These are phyloP conservation scores for Miniopterus natalensis DNA, from an alignment of 2,113 vertebrate genomes.

Conservation along the genomic window DNA sequence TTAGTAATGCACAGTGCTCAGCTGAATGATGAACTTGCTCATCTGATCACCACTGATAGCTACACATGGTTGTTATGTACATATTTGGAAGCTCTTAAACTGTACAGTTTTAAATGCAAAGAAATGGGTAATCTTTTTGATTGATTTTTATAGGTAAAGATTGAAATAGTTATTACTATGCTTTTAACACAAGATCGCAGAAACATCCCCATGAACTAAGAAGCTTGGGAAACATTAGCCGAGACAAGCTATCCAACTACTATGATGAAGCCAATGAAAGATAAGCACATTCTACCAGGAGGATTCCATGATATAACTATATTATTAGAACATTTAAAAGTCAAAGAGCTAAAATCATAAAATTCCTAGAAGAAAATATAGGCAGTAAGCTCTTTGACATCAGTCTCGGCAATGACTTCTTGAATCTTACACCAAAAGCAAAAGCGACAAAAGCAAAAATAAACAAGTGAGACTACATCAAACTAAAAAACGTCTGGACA, in stretches of 20 bases:
- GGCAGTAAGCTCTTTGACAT: neutral
- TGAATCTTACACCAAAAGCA: neutral
- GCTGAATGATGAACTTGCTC: neutral
- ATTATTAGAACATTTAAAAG: neutral
- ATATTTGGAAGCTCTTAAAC: neutral
- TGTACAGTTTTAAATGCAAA: constrained; percentile 14
- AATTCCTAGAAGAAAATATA: neutral
- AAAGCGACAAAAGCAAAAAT: neutral
- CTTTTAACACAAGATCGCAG: neutral
- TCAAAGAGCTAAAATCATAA: neutral
- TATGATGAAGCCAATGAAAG: neutral
- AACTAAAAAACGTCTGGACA: neutral
- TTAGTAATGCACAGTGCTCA: neutral
- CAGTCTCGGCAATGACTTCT: neutral
- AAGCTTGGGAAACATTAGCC: neutral
- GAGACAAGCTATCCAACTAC: neutral
- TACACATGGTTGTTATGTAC: neutral
- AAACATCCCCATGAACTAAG: neutral
- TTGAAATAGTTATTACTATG: neutral
- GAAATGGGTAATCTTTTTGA: neutral
- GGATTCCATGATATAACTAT: neutral
- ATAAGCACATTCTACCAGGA: neutral
- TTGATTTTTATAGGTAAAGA: neutral
- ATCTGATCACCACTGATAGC: neutral
- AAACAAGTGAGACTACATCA: neutral